phyloP scores from a whole-genome alignment of 2,797 vertebrate genomes.

The Brachyalestes nurse region DNA sequence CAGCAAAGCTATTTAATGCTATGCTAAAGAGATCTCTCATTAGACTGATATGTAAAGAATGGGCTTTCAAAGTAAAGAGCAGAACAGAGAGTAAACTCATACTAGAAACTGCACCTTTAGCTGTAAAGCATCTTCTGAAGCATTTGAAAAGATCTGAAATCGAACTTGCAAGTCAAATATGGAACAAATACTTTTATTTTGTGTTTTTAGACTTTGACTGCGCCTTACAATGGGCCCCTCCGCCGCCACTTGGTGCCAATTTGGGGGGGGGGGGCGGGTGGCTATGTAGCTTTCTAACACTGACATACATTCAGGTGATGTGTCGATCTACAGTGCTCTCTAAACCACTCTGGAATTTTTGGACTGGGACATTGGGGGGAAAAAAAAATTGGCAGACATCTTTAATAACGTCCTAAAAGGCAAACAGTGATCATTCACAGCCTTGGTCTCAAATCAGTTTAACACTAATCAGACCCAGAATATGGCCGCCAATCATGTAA shows the following conservation, averaged over 20 bases:
- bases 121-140: background rate
- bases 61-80: background rate
- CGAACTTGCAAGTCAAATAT: background rate
- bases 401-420: no score
- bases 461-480: constrained; percentile 68
- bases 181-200: background rate
- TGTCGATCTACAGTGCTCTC: background rate
- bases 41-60: background rate
- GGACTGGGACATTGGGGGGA: background rate
- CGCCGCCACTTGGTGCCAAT: no score
- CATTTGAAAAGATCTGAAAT: background rate
- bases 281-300: no score
- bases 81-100: background rate
- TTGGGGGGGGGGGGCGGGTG: no score
- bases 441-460: constrained; percentile 70
- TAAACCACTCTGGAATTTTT: background rate
- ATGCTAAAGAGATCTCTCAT: background rate
- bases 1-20: background rate
- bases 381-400: no score
- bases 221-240: no score
- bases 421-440: no score
- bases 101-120: background rate
- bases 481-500: background rate
- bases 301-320: no score
- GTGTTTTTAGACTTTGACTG: background rate